Evolutionary conservation across 2,888 invertebrate species (phyloP), one percentile per base, ranked within the genome.

Genomic region (Lapara coniferarum): DNA sequence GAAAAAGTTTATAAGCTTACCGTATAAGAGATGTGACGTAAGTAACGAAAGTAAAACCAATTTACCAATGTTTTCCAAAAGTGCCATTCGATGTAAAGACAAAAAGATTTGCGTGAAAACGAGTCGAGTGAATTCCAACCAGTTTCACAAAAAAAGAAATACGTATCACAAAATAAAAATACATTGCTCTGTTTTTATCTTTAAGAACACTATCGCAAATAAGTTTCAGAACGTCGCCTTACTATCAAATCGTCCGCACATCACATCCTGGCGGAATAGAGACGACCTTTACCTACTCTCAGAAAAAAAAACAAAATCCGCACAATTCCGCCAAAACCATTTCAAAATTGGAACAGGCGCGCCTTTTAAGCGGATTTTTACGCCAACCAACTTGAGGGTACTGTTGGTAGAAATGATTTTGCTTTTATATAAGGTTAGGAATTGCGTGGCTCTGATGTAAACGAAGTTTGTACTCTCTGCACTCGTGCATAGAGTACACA

Each of bases 271-370:
- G 37, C 55, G 16, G 53, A 67, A 44, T 67, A 19, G 69, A 63
- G 44, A 55, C 63, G 52, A 59, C 63, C 63, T 69, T 69, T 69
- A 44, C 59, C 63, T 69, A 44, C 51, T 19, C 58, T 53, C 19
- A 52, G 55, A 68, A 63, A 67, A 68, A 67, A 59, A 59, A 59
- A 67, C 58, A 75, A 80, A 87, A 84, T 83, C 85, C 74, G 74
- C 75, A 78, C 82, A 79, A 77, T 85, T 85, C 82, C 80, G 80
- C 85, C 83, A 83, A 87, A 89, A 88, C 86, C 86, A 89, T 89
- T 90, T 89, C 84, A 86, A 89, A 91, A 89, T 90, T 89, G 88
- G 84, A 90, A 89, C 85, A 81, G 83, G 87, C 84, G 82, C 83
- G 83, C 81, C 82, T 84, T 78, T 84, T 88, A 87, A 90, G 87